Evolutionary conservation across 2,888 invertebrate genomes (phyloP), one percentile per base, ranked within the genome.

Genomic region (Sinhomidia bicolor): DNA sequence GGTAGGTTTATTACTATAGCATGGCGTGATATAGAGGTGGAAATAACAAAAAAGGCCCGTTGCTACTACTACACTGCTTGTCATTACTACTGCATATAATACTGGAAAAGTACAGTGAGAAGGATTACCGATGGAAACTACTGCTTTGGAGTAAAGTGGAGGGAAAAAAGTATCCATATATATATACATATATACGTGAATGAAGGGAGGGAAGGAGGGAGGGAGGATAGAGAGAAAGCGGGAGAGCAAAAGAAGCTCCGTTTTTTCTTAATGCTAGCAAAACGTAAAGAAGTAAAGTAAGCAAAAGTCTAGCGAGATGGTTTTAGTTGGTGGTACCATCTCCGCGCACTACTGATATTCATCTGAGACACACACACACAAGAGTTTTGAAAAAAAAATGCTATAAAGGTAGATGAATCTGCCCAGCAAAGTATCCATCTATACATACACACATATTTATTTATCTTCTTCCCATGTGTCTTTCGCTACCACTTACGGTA

Each of bases 211-310:
- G 54, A 54, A 17, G 17, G 54, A 17, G 17, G 54, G 17, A 17
- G 5, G 54, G 17, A 17, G 17, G 54, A 17, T 5, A 74, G 71
- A 44, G 23, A 54, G 76, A 51, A 29, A 76, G 76, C n/a, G n/a
- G n/a, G n/a, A n/a, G n/a, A n/a, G n/a, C n/a, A n/a, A n/a, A n/a
- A n/a, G n/a, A n/a, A 32, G 7, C 51, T 76, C 51, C 29, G 51
- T 76, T 76, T 76, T 57, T 79, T 41, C 60, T 84, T 84, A 74
- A 71, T 84, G 74, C 60, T 44, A 74, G 74, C 57, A 84, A 84
- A 76, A 83, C 83, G 71, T 65, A 78, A 54, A 79, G 60, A 32
- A 44, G 51, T 36, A 79, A 79, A 74, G 78, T 78, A 76, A 76
- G 51, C 76, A 76, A 51, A 74, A 23, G 51, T 71, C 62, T 41